phyloP scores from a whole-genome alignment of 1,140 invertebrate genomes.

The Calephelis nemesis region DNA sequence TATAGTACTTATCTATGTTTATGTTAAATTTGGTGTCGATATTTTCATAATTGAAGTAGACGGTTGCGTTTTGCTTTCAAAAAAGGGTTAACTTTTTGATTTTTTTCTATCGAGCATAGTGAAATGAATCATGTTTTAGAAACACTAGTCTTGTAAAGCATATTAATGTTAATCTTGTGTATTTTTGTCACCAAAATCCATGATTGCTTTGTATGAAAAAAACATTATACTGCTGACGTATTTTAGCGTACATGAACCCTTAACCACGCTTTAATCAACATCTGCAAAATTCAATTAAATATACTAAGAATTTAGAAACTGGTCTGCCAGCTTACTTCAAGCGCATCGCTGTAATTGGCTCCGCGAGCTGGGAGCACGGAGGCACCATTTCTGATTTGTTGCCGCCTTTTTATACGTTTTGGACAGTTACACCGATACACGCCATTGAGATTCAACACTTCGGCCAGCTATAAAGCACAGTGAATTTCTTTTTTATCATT shows the following conservation, averaged over 20 bases:
- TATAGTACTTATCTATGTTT: too few species aligned
- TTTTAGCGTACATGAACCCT: neutral
- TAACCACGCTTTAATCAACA: conserved; percentile 23
- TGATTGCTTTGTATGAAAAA: too few species aligned
- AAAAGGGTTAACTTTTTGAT: too few species aligned
- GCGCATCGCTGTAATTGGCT: conserved; percentile 76
- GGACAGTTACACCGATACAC: conserved; percentile 40
- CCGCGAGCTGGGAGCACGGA: conserved; percentile 61
- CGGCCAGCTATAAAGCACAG: neutral
- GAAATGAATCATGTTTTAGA: too few species aligned
- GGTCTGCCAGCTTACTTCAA: conserved; percentile 70
- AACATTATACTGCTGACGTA: too few species aligned
- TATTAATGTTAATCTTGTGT: too few species aligned
- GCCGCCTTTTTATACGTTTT: conserved; percentile 48
- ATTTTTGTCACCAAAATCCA: too few species aligned
- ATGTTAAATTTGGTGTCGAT: too few species aligned
- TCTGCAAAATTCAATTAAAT: conserved; percentile 70
- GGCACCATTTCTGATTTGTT: conserved; percentile 69
- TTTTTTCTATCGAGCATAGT: too few species aligned
- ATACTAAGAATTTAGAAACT: conserved; percentile 78
- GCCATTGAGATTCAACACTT: conserved; percentile 34
- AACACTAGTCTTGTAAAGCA: too few species aligned
- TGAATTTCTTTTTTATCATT: neutral
- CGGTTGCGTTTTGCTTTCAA: too few species aligned
- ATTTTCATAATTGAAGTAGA: too few species aligned